Evolutionary conservation across 2,797 vertebrate genomes (phyloP), one percentile per base, ranked within the genome.

Genomic region (Cryptoblepharus egeriae): DNA sequence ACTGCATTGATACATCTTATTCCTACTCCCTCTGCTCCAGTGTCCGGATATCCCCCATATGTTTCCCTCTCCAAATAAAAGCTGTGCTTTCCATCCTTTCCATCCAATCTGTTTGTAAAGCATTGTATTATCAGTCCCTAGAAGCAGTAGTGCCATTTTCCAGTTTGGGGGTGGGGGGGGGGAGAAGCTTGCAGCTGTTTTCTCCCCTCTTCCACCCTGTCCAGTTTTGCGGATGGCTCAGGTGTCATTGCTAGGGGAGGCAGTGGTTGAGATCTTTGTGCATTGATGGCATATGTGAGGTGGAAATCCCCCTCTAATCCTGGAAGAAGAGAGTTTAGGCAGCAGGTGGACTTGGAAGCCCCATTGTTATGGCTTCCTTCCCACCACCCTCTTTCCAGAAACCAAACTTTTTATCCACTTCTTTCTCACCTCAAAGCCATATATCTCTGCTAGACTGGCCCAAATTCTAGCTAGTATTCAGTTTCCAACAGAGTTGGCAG

Each of bases 231-330:
- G 2, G 16, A 4, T 37, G 32, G 30, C 7, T 3, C 6, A 32
- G 32, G 32, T 35, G 32, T 16, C 16, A 8, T 20, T 67, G 37
- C 2, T 32, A 18, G 64, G 30, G 32, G 6, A 16, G 55, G 55
- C 16, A 57, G 16, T 57, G 55, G 12, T 20, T 6, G 2, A 8
- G 5, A 90, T 84, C 79, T 73, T 11, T 12, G 88, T 93, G 93
- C 94, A 78, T 92, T 92, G 85, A 79, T 0, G 90, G 92, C 92
- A 96, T 96, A 96, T 93, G 88, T 95, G 95, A 63, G 81, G 79
- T 93, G 96, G 95, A 97, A 97, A 96, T 83, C 80, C 91, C 90
- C 89, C 35, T 72, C 90, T 55, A 26, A 57, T 78, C 88, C 55
- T n/a, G 3, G 61, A 60, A 55, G 82, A 11, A 13, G 8, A 71